phyloP scores from a whole-genome alignment of 1,140 invertebrate species.

The Phymastichus coffea region DNA sequence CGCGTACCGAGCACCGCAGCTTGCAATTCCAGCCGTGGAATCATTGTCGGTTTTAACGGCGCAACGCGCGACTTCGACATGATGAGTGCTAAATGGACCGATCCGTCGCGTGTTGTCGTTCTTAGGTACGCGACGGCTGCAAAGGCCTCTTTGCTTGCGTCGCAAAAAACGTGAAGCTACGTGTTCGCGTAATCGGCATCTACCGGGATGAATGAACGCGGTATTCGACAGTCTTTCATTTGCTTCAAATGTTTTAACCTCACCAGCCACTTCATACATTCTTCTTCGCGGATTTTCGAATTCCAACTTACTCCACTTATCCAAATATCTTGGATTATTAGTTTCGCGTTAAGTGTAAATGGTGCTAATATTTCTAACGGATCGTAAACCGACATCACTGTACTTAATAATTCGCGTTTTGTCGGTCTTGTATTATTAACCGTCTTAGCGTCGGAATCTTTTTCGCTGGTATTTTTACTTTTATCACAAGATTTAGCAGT shows the following conservation, averaged over 20 bases:
- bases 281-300: neutral
- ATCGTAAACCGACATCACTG: slow-evolving; percentile 4
- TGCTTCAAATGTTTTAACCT: neutral
- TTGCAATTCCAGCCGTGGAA: neutral
- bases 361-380: neutral
- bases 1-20: neutral
- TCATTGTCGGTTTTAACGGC: neutral
- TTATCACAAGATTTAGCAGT: no score
- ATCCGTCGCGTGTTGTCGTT: neutral
- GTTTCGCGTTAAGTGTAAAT: neutral
- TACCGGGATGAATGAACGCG: neutral
- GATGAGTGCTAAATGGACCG: neutral
- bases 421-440: no score
- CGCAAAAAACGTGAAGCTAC: slow-evolving; percentile 3
- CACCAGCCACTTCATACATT: neutral
- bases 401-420: neutral
- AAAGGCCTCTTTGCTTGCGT: neutral
- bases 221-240: neutral
- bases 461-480: no score
- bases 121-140: neutral
- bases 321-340: slow-evolving; percentile 7
- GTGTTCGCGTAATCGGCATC: neutral
- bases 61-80: neutral
- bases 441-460: no score
- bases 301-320: neutral